Evolutionary conservation across 2,888 invertebrate species (phyloP).

Genomic region (Rhingia campestris): DNA sequence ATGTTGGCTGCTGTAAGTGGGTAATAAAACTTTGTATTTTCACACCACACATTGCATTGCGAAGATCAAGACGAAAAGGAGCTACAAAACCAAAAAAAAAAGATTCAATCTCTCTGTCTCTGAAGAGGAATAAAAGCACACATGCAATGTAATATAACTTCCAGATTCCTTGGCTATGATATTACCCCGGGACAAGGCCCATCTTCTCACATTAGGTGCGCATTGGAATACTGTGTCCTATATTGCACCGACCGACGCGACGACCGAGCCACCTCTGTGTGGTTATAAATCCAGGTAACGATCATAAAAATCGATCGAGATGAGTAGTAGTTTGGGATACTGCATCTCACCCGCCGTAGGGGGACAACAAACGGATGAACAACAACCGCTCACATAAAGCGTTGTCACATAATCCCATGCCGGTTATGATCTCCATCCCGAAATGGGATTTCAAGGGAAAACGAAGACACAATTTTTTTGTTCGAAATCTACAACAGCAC

Average conservation of each 20-base stretch:
- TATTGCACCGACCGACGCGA: constrained; percentile 12
- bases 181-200: constrained; percentile 35
- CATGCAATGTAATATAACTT: constrained; percentile 66
- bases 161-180: constrained; percentile 59
- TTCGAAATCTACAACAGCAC: background rate
- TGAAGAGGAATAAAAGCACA: constrained; percentile 37
- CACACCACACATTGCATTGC: constrained; percentile 56
- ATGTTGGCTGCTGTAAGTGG: constrained; percentile 63
- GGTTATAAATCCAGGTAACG: constrained; percentile 69
- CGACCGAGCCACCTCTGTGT: constrained; percentile 4
- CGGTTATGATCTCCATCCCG: constrained; percentile 3
- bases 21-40: constrained; percentile 73
- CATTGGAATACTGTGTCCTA: background rate
- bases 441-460: constrained; percentile 33
- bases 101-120: constrained; percentile 70
- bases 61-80: constrained; percentile 2
- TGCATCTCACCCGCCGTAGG: constrained; percentile 28
- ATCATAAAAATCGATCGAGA: constrained; percentile 73
- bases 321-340: constrained; percentile 60
- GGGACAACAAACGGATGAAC: constrained; percentile 11
- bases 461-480: constrained; percentile 20
- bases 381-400: constrained; percentile 40
- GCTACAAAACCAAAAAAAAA: constrained; percentile 21
- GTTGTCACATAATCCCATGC: constrained; percentile 69
- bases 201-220: constrained; percentile 3